Percentiles rank a stretch among this genome's conserved stretches.
Conservation (phyloP, 2,797 vertebrate genomes). For the Schizothorax lantsangensis region DNA sequence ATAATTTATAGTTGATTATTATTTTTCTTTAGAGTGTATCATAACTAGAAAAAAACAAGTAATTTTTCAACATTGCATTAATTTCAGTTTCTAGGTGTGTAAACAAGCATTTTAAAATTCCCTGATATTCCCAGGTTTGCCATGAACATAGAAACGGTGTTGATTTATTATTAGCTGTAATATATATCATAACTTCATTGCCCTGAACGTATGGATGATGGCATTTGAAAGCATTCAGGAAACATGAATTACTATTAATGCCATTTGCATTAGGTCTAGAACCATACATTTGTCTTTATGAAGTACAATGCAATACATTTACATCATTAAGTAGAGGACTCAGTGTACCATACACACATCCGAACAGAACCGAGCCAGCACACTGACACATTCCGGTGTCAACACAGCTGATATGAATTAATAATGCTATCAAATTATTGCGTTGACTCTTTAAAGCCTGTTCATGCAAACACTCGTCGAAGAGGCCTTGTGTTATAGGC, state of each 20-base stretch:
- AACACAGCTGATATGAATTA: background rate
- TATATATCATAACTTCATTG: background rate
- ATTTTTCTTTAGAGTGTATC: background rate
- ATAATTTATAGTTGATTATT: background rate
- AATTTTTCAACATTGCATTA: background rate
- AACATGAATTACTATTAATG: background rate
- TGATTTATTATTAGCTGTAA: background rate
- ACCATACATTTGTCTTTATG: background rate
- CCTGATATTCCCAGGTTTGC: too few species aligned
- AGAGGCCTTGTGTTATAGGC: slow-evolving; percentile 27
- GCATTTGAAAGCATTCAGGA: background rate
- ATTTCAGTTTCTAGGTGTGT: background rate
- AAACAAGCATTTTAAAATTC: background rate
- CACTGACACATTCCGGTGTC: too few species aligned
- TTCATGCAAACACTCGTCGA: background rate
- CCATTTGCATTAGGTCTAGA: too few species aligned
- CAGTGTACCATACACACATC: background rate
- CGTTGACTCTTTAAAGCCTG: background rate
- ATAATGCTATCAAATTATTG: background rate
- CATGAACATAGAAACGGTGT: background rate
- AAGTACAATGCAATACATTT: background rate
- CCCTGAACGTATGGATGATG: background rate
- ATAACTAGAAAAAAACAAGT: background rate
- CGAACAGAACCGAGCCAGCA: background rate
- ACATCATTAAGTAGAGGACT: background rate